Evolutionary conservation across 2,888 invertebrate species (phyloP).

Genomic region (Chalcosyrphus nemorum): DNA sequence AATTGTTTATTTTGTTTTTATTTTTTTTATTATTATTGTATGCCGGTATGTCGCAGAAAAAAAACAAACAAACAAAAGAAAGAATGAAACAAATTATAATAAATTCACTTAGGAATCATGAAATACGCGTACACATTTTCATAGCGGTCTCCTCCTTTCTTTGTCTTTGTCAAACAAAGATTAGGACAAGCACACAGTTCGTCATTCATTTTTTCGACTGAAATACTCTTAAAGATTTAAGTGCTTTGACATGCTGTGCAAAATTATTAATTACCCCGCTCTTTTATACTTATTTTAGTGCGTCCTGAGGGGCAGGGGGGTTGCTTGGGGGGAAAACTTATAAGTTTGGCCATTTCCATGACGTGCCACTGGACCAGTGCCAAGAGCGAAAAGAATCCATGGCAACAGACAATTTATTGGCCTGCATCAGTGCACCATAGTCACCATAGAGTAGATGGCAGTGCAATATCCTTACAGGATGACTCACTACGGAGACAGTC

Average conservation of each 20-base stretch:
- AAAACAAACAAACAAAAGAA: neutral
- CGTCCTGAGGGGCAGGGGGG: neutral
- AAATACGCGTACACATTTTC: neutral
- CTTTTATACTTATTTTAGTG: neutral
- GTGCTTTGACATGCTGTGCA: slow-evolving; percentile 6
- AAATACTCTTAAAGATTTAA: neutral
- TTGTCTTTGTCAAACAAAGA: neutral
- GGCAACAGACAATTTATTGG: slow-evolving; percentile 7
- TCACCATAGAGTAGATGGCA: neutral
- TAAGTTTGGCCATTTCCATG: neutral
- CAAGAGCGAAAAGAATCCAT: neutral
- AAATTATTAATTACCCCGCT: neutral
- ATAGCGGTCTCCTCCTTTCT: neutral
- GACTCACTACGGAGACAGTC: neutral
- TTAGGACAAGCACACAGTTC: neutral
- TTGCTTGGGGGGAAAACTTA: neutral
- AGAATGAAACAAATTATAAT: neutral
- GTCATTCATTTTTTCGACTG: neutral
- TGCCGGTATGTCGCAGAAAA: neutral
- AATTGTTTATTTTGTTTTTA: slow-evolving; percentile 12
- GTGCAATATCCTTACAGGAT: neutral
- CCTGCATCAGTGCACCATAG: neutral
- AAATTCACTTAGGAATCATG: slow-evolving; percentile 5
- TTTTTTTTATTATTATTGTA: slow-evolving; percentile 7
- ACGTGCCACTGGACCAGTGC: slow-evolving; percentile 4